Evolutionary conservation across 2,888 invertebrate species (phyloP), one percentile per base, ranked within the genome.

Genomic region (Allygus modestus): DNA sequence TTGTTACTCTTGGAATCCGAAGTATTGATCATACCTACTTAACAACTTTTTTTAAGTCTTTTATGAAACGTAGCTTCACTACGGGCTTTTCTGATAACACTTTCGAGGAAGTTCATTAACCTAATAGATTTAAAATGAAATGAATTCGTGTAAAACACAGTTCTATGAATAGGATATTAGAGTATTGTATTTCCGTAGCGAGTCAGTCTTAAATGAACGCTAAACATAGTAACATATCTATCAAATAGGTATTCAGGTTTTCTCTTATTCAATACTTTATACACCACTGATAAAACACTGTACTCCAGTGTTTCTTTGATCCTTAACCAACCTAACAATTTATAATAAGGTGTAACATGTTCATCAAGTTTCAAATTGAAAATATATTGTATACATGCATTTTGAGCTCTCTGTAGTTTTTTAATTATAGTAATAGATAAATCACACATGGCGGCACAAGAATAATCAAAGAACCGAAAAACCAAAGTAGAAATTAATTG

Each of bases 401-500:
- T n/a, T n/a, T n/a, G n/a, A n/a, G n/a, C n/a, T n/a, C n/a, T n/a
- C n/a, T n/a, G n/a, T n/a, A n/a, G n/a, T n/a, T n/a, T n/a, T n/a
- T n/a, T n/a, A n/a, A n/a, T n/a, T 15, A 23, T 61, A 37, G 51
- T 51, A 51, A 51, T 2, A 51, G 51, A 28, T 61, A 61, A 61
- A 61, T 28, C 61, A 5, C 61, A 61, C 20, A 61, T 28, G 2
- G 20, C 61, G 5, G 61, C 61, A 61, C 61, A 61, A 15, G 26
- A 2, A n/a, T 61, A 61, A 61, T 61, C 61, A 51, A 51, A 51
- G n/a, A 51, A 51, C 17, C 2, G 61, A 23, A 23, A 61, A 61
- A 23, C 61, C 20, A 61, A 61, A 23, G 61, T 61, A 2, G 61
- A 61, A 61, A 61, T 28, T 28, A 61, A 28, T n/a, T 61, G 28